These are phyloP conservation scores for Eumeta japonica DNA, from an alignment of 1,140 invertebrate species.

Conservation along the genomic window DNA sequence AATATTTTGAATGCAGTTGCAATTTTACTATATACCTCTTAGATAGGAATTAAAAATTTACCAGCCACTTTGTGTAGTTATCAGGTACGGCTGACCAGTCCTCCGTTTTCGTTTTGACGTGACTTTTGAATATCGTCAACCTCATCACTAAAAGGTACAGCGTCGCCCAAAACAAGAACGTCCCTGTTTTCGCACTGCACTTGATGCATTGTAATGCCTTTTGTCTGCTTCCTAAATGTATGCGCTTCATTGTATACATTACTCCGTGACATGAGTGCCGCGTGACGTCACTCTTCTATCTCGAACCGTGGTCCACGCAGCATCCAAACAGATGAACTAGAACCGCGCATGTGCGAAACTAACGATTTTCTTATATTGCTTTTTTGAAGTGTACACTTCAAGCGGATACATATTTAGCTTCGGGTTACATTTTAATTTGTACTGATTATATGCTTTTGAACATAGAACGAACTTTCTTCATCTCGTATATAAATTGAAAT, in stretches of 20 bases:
- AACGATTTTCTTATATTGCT: slow-evolving; percentile 37
- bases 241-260: slow-evolving; percentile 39
- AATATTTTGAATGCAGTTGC: too few relatives aligned
- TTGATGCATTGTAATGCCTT: slow-evolving; percentile 36
- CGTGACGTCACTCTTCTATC: too few relatives aligned
- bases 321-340: slow-evolving; percentile 20
- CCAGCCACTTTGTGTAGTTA: slow-evolving; percentile 51
- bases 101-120: slow-evolving; percentile 18
- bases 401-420: slow-evolving; percentile 1
- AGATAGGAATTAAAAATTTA: slow-evolving; percentile 14
- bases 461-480: too few relatives aligned
- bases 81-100: slow-evolving; percentile 41
- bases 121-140: slow-evolving; percentile 50
- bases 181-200: slow-evolving; percentile 47
- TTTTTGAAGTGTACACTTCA: slow-evolving; percentile 5
- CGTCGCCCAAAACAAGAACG: slow-evolving; percentile 51
- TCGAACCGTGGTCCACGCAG: slow-evolving; percentile 23
- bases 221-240: slow-evolving; percentile 30
- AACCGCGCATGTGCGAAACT: slow-evolving; percentile 48
- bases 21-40: too few relatives aligned
- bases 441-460: neutral
- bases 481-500: too few relatives aligned
- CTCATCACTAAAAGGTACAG: slow-evolving; percentile 54
- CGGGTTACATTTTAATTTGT: neutral
- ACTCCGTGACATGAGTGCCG: slow-evolving; percentile 34